A percentile compares a stretch with the other conserved stretches of the same genome.
Conservation (phyloP, 2,888 invertebrate species). For the Scelioninae gen. 2 region DNA sequence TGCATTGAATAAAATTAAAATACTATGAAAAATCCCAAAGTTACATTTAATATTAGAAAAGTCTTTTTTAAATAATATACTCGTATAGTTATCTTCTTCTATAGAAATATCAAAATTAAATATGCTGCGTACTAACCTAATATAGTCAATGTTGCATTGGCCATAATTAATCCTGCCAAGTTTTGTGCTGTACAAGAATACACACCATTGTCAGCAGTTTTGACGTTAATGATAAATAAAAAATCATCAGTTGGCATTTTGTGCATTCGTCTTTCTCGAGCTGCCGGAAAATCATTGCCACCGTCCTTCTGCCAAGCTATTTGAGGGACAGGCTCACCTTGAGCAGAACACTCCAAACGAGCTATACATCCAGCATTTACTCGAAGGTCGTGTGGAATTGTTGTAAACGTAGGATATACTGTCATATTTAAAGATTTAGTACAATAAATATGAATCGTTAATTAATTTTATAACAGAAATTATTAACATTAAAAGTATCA, state of each 20-base stretch:
- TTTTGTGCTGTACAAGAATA: slow-evolving; percentile 96
- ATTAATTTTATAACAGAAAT: neutral
- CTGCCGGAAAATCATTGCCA: slow-evolving; percentile 96
- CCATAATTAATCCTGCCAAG: slow-evolving; percentile 89
- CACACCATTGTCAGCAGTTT: slow-evolving; percentile 90
- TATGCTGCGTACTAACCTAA: slow-evolving; percentile 77
- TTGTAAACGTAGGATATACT: slow-evolving; percentile 91
- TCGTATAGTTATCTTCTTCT: no score
- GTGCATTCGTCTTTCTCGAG: slow-evolving; percentile 93
- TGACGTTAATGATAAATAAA: slow-evolving; percentile 94
- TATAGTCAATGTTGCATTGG: slow-evolving; percentile 91
- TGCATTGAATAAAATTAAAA: no score
- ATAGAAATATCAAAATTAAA: no score
- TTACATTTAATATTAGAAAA: no score
- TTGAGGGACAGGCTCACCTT: slow-evolving; percentile 91
- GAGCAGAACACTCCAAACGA: slow-evolving; percentile 92
- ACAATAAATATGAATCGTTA: slow-evolving; percentile 1
- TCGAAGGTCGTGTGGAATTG: slow-evolving; percentile 89
- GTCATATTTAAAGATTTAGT: slow-evolving; percentile 63
- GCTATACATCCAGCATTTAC: slow-evolving; percentile 91
- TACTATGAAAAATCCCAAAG: no score
- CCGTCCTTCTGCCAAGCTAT: slow-evolving; percentile 94
- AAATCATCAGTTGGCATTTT: slow-evolving; percentile 94
- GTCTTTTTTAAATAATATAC: no score
- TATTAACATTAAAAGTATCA: no score